Evolutionary conservation across 2,113 vertebrate species (phyloP), one percentile per base, ranked within the genome.

Genomic region (Solenodon paradoxus): DNA sequence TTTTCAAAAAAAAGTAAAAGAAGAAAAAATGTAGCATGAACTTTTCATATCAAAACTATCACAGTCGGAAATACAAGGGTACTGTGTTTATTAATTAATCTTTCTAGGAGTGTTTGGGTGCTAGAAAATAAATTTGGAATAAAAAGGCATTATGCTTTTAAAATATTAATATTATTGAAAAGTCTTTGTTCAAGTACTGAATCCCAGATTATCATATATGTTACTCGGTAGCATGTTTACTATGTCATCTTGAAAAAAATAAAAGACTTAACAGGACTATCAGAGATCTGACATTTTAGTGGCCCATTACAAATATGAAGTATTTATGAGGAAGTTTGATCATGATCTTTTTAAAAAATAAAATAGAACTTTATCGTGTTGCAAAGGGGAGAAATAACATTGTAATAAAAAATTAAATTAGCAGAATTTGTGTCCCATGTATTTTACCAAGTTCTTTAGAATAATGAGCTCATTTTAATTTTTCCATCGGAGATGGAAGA

Each of bases 381-480:
- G 4, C 75, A 87, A 92, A 96, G 85, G 2, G 32, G 95, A 92
- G 96, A 93, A 97, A 68, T 78, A 42, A 8, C 19, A 92, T 69
- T 96, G 55, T 77, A 85, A 92, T 6, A 42, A 74, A 61, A 69
- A 30, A 64, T 94, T 94, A 96, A 96, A 97, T 91, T 88, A 90
- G 35, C 90, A 9, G 86, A 97, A 97, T 71, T 96, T 97, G 75
- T 85, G 89, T 97, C 86, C 81, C 72, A 92, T 93, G 90, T 91
- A n/a, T 98, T 97, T 97, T 80, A 88, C 96, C 97, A 97, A 75
- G 85, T 97, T 97, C 93, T 97, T 98, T 80, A 97, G 78, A 97
- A 95, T 97, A 92, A 78, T 86, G 69, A 93, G 77, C 92, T 97
- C 94, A 98, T 96, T 64, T 66, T 97, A 96, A 93, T 96, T 96